Percentiles rank a stretch among this genome's conserved stretches.
Conservation (phyloP, 2,797 vertebrate species). For the Pseudochirops cupreus region DNA sequence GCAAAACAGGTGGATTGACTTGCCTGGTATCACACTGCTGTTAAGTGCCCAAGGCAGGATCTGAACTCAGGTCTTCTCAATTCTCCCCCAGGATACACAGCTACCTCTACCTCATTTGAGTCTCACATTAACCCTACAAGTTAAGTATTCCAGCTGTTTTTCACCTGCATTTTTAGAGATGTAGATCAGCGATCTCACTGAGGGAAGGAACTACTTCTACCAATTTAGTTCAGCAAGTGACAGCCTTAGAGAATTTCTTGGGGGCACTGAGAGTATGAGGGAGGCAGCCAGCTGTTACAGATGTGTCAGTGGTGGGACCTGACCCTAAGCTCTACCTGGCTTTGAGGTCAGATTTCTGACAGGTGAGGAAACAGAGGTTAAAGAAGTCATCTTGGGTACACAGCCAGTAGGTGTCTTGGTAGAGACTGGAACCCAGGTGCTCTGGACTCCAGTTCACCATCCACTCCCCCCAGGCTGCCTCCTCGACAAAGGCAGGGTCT, state of each 20-base stretch:
- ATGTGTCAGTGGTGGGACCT: background rate
- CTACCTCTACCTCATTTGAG: background rate
- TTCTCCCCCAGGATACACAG: background rate
- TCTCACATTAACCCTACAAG: background rate
- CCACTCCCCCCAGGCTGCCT: background rate
- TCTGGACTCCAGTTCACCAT: background rate
- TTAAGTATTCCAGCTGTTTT: background rate
- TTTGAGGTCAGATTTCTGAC: background rate
- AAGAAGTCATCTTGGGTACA: background rate
- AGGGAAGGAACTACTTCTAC: background rate
- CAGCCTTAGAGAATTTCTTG: background rate
- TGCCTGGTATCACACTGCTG: background rate
- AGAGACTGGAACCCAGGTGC: background rate
- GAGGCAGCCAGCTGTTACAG: too few species aligned
- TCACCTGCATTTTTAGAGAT: background rate
- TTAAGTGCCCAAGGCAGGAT: background rate
- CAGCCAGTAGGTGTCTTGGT: background rate
- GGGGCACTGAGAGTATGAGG: background rate
- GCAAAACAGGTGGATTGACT: background rate
- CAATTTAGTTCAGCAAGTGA: background rate
- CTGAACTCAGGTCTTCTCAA: background rate
- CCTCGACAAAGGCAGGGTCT: background rate
- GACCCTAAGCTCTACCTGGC: too few species aligned
- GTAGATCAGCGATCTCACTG: too few species aligned
- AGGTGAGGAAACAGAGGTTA: background rate